A percentile compares a stretch with the other conserved stretches of the same genome.
phyloP scores from a whole-genome alignment of 2,888 invertebrate species.

The Hymenopus coronatus region DNA sequence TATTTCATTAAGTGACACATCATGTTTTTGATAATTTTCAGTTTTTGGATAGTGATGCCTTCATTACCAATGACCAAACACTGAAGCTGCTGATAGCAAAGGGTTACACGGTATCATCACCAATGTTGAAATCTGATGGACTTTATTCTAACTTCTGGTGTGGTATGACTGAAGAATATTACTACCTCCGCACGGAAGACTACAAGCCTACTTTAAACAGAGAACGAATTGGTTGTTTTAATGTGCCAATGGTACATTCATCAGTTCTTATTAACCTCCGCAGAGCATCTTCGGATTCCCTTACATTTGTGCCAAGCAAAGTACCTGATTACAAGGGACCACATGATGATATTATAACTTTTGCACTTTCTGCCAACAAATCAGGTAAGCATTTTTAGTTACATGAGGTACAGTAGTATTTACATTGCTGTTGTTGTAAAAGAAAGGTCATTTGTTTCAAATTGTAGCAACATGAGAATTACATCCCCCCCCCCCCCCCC shows the following conservation, averaged over 20 bases:
- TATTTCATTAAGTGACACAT: no score
- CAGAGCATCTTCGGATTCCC: constrained; percentile 53
- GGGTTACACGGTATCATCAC: constrained; percentile 67
- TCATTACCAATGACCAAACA: constrained; percentile 66
- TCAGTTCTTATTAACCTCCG: constrained; percentile 78
- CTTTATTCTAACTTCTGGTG: constrained; percentile 96
- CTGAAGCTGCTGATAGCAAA: constrained; percentile 62
- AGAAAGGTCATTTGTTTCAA: no score
- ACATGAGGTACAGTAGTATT: no score
- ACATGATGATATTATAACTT: constrained; percentile 87
- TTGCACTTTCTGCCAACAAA: constrained; percentile 77
- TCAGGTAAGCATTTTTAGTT: constrained; percentile 49
- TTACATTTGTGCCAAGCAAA: constrained; percentile 72
- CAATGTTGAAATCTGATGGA: constrained; percentile 82
- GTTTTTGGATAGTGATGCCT: constrained; percentile 84
- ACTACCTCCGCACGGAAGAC: constrained; percentile 78
- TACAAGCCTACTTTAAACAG: constrained; percentile 77
- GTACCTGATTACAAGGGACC: constrained; percentile 68
- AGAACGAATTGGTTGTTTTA: constrained; percentile 68
- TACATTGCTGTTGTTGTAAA: no score
- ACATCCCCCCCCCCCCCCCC: no score
- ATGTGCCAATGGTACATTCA: constrained; percentile 89
- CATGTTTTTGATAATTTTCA: constrained; percentile 47
- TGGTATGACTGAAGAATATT: constrained; percentile 82
- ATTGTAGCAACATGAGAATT: no score